These are phyloP conservation scores for Sepiola atlantica DNA, from an alignment of 2,888 invertebrate species.

Conservation along the genomic window DNA sequence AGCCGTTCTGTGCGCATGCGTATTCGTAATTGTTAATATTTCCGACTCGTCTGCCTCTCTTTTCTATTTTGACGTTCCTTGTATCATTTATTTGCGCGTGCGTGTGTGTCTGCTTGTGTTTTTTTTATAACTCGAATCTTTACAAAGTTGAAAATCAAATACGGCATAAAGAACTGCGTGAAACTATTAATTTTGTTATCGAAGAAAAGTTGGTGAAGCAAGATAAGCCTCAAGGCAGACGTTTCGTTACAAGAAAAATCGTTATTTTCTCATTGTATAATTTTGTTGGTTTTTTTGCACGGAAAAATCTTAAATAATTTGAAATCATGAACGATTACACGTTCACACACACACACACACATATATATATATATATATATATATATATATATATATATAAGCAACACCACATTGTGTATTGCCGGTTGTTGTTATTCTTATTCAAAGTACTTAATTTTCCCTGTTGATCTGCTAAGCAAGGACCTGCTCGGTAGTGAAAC, in stretches of 20 bases:
- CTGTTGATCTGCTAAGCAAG: no score
- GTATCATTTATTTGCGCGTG: neutral
- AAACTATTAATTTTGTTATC: neutral
- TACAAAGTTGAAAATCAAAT: neutral
- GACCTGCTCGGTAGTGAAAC: no score
- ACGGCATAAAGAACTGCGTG: neutral
- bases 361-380: no score
- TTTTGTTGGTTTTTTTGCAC: neutral
- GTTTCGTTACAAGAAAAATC: neutral
- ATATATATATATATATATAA: no score
- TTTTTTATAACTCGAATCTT: neutral
- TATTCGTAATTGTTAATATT: neutral
- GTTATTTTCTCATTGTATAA: neutral
- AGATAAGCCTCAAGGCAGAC: neutral
- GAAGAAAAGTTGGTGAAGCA: neutral
- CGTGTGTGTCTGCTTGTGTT: no score
- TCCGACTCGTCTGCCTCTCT: neutral
- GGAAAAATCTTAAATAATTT: neutral
- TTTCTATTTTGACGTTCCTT: neutral
- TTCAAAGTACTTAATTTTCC: no score
- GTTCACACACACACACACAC: no score
- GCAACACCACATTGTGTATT: no score
- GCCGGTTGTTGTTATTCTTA: no score
- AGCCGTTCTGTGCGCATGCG: neutral
- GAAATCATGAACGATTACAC: neutral